Conservation (phyloP, 2,888 invertebrate species). For the Syrphus vitripennis region DNA sequence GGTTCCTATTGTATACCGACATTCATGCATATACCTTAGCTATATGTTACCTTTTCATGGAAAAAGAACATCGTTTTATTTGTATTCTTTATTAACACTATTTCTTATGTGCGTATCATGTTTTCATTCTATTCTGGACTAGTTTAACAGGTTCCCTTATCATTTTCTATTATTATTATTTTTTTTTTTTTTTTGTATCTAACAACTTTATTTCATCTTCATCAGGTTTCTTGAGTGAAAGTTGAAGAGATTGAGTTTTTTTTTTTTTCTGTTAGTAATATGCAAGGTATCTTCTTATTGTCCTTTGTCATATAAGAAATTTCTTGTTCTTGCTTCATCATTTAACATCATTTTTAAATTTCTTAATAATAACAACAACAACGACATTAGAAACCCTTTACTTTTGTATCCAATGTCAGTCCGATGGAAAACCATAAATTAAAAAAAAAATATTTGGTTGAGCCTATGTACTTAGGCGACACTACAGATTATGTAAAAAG, state of each 20-base stretch:
- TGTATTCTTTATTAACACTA: slow-evolving; percentile 64
- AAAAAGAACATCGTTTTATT: slow-evolving; percentile 53
- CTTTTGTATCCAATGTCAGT: too few species aligned
- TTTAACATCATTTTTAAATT: too few species aligned
- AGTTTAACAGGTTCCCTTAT: slow-evolving; percentile 56
- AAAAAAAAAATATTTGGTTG: too few species aligned
- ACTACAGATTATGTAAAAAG: too few species aligned
- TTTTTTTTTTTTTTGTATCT: neutral
- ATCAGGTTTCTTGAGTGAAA: neutral
- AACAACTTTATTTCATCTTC: neutral
- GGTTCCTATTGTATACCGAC: neutral
- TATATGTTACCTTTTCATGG: slow-evolving; percentile 33
- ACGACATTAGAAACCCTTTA: too few species aligned
- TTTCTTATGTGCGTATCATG: slow-evolving; percentile 53
- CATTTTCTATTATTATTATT: slow-evolving; percentile 17
- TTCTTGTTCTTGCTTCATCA: too few species aligned
- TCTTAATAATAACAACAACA: too few species aligned
- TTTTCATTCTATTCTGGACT: slow-evolving; percentile 26
- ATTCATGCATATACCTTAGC: neutral
- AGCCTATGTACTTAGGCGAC: too few species aligned
- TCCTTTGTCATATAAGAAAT: too few species aligned
- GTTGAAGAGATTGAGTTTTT: neutral
- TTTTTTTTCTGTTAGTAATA: too few species aligned
- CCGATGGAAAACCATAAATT: too few species aligned
- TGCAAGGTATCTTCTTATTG: too few species aligned